Evolutionary conservation across 2,797 vertebrate genomes (phyloP), one percentile per base, ranked within the genome.

Genomic region (Labeo calbasu): DNA sequence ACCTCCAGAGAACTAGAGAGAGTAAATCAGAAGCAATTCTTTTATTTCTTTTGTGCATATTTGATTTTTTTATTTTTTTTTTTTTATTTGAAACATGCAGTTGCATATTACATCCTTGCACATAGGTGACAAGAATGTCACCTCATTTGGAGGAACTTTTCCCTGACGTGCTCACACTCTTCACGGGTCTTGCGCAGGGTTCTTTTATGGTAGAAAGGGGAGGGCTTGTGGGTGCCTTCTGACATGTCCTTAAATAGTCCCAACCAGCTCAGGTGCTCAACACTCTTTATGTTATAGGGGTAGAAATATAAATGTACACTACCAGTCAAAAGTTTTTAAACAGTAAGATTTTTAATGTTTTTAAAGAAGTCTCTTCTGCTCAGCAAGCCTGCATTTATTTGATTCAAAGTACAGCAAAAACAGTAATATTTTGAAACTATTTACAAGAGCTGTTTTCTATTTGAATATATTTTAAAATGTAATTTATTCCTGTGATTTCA

Each of bases 261-360:
- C 61, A 95, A 90, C 95, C 95, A 96, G 91, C 95, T 96, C 66
- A 96, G 91, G 85, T 95, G 94, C 89, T 96, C 95, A 43, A 95
- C 95, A 65, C 91, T 95, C 95, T 96, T 50, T 17, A 50, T 66
- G 40, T 8, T 57, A 21, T 14, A 32, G 61, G 11, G 23, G 17
- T 55, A 13, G 51, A 63, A 28, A 65, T 65, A 65, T 8, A 7
- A 25, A 17, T 65, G 61, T 17, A 28, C 70, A 46, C 1, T 46
- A 10, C 43, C 43, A 46, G 9, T 46, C 43, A 46, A 43, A 8
- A 43, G 6, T 9, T 43, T 43, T 43, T 40, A 3, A 32, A 32
- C 32, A 32, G 2, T 36, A 36, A 36, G 32, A 36, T 43, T 43
- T 43, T 43, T 43, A 36, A 36, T 36, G 32, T 43, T 43, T 43